Base-by-base conservation (phyloP, 2,888 invertebrate genomes). In the Agrochola lota region DNA sequence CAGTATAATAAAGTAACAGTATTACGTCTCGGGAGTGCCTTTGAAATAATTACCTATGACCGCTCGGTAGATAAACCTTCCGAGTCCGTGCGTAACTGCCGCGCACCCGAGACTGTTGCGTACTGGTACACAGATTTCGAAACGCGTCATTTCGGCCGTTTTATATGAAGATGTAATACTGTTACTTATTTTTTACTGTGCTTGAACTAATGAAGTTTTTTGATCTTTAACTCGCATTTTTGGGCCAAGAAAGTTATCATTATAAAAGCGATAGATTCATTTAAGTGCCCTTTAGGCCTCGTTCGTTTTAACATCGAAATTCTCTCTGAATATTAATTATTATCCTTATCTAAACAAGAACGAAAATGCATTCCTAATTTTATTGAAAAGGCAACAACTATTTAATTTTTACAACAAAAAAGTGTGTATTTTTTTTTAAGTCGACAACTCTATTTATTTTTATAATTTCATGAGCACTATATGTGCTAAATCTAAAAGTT, bases 351-450 rank as follows among this genome's bases (percentile, higher is more conserved):
- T 40, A 72, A 79, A 26, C 5, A 67, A 68, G 57, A 74, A 70
- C 57, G 81, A 74, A 68, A 86, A 84, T 86, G 72, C 49, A 59
- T 78, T 70, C 49, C 23, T 87, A 74, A 74, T 46, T 74, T 70
- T 67, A 84, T 52, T 60, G 35, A 70, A 84, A 84, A 87, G 69
- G 73, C 84, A 87, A 78, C 68, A 55, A 71, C 60, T 84, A 84
- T 74, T 78, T 9, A 30, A 40, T 71, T 59, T 20, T 59, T 68
- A 49, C 64, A 63, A 35, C 2, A 59, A 86, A 15, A 75, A 72
- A 11, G n/a, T 66, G 23, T 46, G 35, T 73, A 30, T 49, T 64
- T 57, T 40, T 67, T 63, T 71, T 15, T 64, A 52, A 71, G 57
- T 83, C 57, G 62, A 69, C 71, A 63, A 74, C 35, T 30, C 12